phyloP scores from a whole-genome alignment of 2,797 vertebrate species.

The Myiothlypis coronata region DNA sequence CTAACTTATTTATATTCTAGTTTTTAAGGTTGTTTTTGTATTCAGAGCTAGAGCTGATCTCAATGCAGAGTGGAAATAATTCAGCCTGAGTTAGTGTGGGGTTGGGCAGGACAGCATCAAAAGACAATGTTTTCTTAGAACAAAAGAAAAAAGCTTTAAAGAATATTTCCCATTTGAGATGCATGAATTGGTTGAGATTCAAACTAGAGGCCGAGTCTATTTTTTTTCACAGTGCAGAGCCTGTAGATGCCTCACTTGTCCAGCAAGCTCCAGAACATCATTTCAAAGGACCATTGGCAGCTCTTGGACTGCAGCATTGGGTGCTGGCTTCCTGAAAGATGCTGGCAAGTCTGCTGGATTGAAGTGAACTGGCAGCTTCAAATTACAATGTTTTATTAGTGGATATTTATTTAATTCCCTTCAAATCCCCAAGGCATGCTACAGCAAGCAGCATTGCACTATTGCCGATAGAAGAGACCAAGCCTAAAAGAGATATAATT shows the following conservation, averaged over 20 bases:
- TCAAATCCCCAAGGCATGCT: background rate
- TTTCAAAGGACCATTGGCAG: background rate
- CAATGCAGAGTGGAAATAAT: background rate
- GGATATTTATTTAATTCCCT: slow-evolving; percentile 31
- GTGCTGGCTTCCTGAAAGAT: background rate
- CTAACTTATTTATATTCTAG: background rate
- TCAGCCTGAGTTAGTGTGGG: background rate
- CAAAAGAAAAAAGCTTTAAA: background rate
- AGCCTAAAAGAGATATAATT: background rate
- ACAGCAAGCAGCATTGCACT: background rate
- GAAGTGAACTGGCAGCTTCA: background rate
- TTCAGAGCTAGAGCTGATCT: background rate
- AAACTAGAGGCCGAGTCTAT: rapidly evolving
- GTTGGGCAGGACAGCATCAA: background rate
- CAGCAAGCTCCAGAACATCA: background rate
- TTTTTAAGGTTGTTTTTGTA: background rate
- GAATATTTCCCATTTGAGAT: background rate
- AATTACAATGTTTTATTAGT: slow-evolving; percentile 7
- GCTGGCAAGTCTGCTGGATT: background rate
- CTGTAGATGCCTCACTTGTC: background rate
- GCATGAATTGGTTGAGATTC: background rate
- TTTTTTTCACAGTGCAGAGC: background rate
- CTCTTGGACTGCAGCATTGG: background rate
- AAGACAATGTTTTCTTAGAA: background rate
- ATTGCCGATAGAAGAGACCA: background rate